A percentile compares a stretch with the other conserved stretches of the same genome.
phyloP scores from a whole-genome alignment of 2,888 invertebrate genomes.

The Andrena camellia region DNA sequence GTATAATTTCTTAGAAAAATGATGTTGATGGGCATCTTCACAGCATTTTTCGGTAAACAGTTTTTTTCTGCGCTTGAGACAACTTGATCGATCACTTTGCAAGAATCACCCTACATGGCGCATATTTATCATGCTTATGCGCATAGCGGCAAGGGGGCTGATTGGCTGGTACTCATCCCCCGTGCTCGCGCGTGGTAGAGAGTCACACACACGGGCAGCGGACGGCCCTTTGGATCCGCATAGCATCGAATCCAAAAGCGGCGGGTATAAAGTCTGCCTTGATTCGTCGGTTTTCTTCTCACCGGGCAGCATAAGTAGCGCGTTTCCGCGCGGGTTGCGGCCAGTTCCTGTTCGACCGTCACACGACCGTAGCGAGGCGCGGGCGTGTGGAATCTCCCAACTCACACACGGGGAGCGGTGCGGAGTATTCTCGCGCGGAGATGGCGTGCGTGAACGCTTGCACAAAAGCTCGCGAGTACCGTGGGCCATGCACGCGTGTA shows the following conservation, averaged over 20 bases:
- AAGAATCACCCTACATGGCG: conserved; percentile 1
- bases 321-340: conserved; percentile 77
- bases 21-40: too few relatives aligned
- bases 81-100: not conserved
- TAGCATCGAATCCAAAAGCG: conserved; percentile 55
- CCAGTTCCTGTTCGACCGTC: conserved; percentile 80
- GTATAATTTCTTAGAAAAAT: too few relatives aligned
- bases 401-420: conserved; percentile 25
- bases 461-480: conserved; percentile 24
- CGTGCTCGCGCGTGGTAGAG: conserved; percentile 1
- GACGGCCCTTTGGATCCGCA: conserved; percentile 59
- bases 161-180: conserved; percentile 38
- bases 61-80: not conserved
- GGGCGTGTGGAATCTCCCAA: conserved; percentile 56
- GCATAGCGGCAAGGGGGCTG: conserved; percentile 46
- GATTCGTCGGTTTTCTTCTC: conserved; percentile 66
- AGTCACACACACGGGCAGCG: conserved; percentile 18
- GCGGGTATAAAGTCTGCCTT: conserved; percentile 43
- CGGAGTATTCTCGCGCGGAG: not conserved
- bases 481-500: conserved; percentile 17
- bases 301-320: conserved; percentile 81
- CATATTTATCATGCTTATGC: conserved; percentile 51
- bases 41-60: too few relatives aligned
- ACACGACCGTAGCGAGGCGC: conserved; percentile 63
- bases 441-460: not conserved